Base-by-base conservation (phyloP, 2,888 invertebrate genomes). In the Mechanitis mazaeus region DNA sequence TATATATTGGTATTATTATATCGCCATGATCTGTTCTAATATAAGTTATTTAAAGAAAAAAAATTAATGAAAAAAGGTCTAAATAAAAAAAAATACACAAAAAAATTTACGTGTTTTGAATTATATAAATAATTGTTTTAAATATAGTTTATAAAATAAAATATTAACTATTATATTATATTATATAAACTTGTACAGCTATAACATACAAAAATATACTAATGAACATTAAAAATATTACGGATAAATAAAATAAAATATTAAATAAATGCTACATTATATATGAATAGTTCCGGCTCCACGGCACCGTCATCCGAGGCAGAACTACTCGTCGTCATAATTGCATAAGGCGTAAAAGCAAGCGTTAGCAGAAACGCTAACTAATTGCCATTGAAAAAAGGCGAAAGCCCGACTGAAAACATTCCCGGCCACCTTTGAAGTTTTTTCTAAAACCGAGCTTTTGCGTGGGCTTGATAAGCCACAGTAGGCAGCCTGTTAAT, bases 321-420 rank as follows among this genome's bases (percentile, higher is more conserved):
- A 45, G 68, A 77, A 79, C 83, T 81, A 80, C 85, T 81, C 79
- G 70, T 75, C 76, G 66, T 75, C 77, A 87, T 88, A 87, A 88
- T 85, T 85, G 83, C 83, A 83, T 76, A 86, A 86, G 84, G 85
- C 84, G 81, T 78, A 81, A 84, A 76, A 78, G 82, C 80, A 76
- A 78, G 78, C 84, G 80, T 74, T 78, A 74, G 75, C 77, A 76
- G 80, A 80, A 84, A 82, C 84, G 84, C 84, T 83, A 84, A 90
- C 90, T 91, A 91, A 91, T 91, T 91, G 91, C 91, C 90, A 91
- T 91, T 91, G 84, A 90, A 89, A 89, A 91, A 91, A 91, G 91
- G 91, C 87, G 91, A 90, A 88, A 90, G 74, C 81, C 86, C 85
- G 82, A 79, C 85, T 85, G 84, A 85, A 87, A 89, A 88, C 87